Conservation (phyloP, 1,140 invertebrate genomes). For the Bombus difficillimus region DNA sequence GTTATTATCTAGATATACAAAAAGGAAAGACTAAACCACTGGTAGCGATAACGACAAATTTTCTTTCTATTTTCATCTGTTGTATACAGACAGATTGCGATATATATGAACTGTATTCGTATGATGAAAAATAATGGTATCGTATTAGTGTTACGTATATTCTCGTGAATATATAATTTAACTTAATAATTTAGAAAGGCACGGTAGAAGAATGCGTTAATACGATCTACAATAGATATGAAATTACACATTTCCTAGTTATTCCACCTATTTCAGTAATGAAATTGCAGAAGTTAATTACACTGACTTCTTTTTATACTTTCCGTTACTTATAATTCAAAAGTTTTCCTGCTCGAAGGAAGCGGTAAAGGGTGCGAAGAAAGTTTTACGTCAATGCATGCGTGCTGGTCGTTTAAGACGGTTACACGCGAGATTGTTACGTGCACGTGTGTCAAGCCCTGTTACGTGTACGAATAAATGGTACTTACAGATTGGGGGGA, state of each 20-base stretch:
- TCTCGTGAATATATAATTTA: not conserved
- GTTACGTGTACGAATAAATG: conserved; percentile 31
- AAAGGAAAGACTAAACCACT: not conserved
- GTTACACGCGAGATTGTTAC: conserved; percentile 33
- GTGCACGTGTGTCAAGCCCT: not conserved
- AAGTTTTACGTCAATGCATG: not conserved
- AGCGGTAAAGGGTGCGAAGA: not conserved
- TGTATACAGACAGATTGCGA: conserved; percentile 44
- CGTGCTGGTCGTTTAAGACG: not conserved
- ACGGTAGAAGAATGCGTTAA: not conserved
- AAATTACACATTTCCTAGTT: not conserved
- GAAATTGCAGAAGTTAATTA: too few relatives aligned
- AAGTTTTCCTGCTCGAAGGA: not conserved
- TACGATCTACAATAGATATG: not conserved
- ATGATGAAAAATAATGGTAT: not conserved
- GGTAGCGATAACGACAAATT: conserved; percentile 52
- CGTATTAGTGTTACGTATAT: not conserved
- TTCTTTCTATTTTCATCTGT: conserved; percentile 63
- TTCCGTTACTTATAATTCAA: not conserved
- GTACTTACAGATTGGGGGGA: conserved; percentile 39
- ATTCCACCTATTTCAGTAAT: not conserved
- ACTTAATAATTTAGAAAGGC: not conserved
- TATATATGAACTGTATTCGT: conserved; percentile 36
- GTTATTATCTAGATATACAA: too few relatives aligned
- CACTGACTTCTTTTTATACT: not conserved